Evolutionary conservation across 2,888 invertebrate genomes (phyloP).

Genomic region (Agrochola lota): DNA sequence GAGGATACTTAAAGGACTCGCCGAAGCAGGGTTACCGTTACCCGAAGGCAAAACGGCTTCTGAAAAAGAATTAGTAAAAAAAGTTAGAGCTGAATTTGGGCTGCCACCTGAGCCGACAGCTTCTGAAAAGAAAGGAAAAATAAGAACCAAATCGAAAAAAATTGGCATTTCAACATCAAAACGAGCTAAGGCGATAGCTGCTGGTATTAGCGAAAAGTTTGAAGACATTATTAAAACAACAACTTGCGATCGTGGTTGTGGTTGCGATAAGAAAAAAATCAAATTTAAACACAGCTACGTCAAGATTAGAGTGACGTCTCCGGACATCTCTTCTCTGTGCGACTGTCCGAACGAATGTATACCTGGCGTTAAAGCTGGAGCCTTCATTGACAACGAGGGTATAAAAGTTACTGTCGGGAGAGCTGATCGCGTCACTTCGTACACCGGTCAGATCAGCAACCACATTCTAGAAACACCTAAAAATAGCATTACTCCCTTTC

Average conservation of each 20-base stretch:
- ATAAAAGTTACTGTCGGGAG: conserved; percentile 83
- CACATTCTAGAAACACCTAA: conserved; percentile 4
- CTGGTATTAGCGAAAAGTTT: conserved; percentile 70
- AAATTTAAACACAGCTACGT: conserved; percentile 84
- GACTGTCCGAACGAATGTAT: conserved; percentile 83
- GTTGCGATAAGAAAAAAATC: conserved; percentile 84
- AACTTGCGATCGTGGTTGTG: conserved; percentile 81
- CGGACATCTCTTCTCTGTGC: conserved; percentile 82
- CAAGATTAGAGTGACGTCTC: conserved; percentile 83
- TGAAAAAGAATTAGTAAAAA: conserved; percentile 74
- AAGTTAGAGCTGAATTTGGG: conserved; percentile 68
- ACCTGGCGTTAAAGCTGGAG: conserved; percentile 79
- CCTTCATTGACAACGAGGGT: conserved; percentile 81
- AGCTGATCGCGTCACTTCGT: conserved; percentile 73
- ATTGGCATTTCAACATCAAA: conserved; percentile 65
- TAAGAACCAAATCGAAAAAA: conserved; percentile 73
- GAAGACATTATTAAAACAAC: conserved; percentile 80
- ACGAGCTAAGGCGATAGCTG: conserved; percentile 38
- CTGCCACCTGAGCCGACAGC: conserved; percentile 69
- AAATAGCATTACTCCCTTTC: conserved; percentile 6
- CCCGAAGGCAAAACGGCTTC: conserved; percentile 76
- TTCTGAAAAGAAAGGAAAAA: conserved; percentile 72
- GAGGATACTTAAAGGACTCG: conserved; percentile 73
- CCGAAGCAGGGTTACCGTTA: conserved; percentile 73
- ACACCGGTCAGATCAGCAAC: conserved; percentile 48